Percentiles rank a stretch among this genome's conserved stretches.
phyloP scores from a whole-genome alignment of 2,888 invertebrate species.

The Cabera pusaria region DNA sequence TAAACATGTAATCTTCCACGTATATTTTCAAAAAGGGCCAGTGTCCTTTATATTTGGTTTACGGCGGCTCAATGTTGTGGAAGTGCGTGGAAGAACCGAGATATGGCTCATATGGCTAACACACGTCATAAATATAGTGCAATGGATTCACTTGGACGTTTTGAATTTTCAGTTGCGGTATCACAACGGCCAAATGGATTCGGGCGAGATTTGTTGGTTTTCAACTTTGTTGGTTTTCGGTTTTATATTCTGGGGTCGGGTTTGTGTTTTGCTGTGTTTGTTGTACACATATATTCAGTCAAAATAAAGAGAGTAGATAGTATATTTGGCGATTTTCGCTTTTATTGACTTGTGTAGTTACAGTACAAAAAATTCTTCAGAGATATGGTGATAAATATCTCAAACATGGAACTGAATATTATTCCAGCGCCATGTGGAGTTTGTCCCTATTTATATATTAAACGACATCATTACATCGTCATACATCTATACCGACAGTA shows the following conservation, averaged over 20 bases:
- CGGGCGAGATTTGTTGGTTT: conserved; percentile 10
- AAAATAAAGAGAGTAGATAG: too few species aligned
- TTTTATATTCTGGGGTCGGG: conserved; percentile 3
- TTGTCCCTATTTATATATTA: too few species aligned
- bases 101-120: conserved; percentile 55
- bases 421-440: too few species aligned
- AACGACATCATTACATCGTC: too few species aligned
- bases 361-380: too few species aligned
- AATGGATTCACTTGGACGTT: conserved; percentile 51
- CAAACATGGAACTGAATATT: too few species aligned
- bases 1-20: conserved; percentile 24
- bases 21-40: conserved; percentile 50
- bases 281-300: too few species aligned
- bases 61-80: conserved; percentile 70
- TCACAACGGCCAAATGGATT: conserved; percentile 7
- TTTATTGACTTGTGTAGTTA: too few species aligned
- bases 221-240: conserved; percentile 8
- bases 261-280: conserved; percentile 9
- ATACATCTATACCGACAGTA: too few species aligned
- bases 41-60: conserved; percentile 62
- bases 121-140: conserved; percentile 67
- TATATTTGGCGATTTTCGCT: too few species aligned
- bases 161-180: conserved; percentile 41
- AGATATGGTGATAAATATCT: too few species aligned
- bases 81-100: conserved; percentile 68